phyloP scores from a whole-genome alignment of 2,113 vertebrate genomes.

The Carassius auratus region DNA sequence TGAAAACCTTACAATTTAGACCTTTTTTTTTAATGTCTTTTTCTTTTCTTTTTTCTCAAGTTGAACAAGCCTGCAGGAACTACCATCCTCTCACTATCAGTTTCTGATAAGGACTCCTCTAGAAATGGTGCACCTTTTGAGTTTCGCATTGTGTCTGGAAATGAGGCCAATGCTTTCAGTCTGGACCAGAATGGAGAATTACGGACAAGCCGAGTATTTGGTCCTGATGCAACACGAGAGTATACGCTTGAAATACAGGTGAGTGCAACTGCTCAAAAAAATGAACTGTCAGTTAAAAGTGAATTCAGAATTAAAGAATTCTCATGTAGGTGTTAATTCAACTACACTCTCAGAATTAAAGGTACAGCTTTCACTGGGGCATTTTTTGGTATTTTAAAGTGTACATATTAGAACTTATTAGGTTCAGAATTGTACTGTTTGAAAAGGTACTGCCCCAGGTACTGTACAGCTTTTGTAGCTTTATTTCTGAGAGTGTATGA shows the following conservation, averaged over 20 bases:
- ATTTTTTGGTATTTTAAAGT: no score
- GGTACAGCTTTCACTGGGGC: no score
- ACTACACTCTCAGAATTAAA: not conserved
- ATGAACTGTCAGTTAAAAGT: not conserved
- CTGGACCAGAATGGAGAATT: slow-evolving; percentile 85
- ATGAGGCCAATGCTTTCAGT: slow-evolving; percentile 84
- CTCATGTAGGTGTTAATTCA: not conserved
- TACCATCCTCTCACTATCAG: slow-evolving; percentile 86
- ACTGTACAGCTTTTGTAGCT: no score
- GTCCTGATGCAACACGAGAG: slow-evolving; percentile 80
- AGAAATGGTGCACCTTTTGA: slow-evolving; percentile 92
- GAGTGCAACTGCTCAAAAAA: not conserved
- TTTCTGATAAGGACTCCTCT: slow-evolving; percentile 90
- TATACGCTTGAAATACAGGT: slow-evolving; percentile 91
- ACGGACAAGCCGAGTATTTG: slow-evolving; percentile 84
- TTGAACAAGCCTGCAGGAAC: slow-evolving; percentile 89
- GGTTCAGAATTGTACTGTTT: no score
- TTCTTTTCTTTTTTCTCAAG: slow-evolving; percentile 65
- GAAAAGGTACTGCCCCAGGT: no score
- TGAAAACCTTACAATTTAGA: not conserved
- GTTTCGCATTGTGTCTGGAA: slow-evolving; percentile 87
- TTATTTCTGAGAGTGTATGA: not conserved
- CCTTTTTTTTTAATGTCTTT: not conserved
- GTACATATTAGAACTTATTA: no score
- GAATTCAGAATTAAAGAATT: not conserved